Evolutionary conservation across 2,888 invertebrate genomes (phyloP).

Genomic region (Drosophila limbata): DNA sequence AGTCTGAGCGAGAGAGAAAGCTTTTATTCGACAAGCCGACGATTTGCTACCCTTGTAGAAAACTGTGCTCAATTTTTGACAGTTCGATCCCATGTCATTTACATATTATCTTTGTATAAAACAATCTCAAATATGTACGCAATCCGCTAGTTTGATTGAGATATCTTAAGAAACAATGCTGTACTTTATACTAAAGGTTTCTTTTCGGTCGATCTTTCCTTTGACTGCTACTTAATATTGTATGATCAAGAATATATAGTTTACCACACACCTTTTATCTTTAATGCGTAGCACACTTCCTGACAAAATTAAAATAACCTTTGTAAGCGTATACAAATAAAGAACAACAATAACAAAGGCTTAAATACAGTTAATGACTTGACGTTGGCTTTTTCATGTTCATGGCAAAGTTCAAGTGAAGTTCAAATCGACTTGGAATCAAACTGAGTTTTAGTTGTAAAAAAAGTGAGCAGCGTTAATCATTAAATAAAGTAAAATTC

Average conservation of each 20-base stretch:
- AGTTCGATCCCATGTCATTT: not conserved
- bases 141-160: no score
- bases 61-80: not conserved
- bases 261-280: not conserved
- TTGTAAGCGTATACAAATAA: not conserved
- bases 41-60: not conserved
- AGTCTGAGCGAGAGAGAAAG: not conserved
- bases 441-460: not conserved
- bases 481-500: not conserved
- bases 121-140: not conserved
- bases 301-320: not conserved
- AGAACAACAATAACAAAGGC: conserved; percentile 4
- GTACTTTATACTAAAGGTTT: not conserved
- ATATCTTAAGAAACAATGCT: not conserved
- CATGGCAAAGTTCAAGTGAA: conserved; percentile 28
- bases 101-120: no score
- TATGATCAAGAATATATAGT: not conserved
- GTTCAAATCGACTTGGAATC: not conserved
- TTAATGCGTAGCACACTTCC: not conserved
- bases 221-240: no score
- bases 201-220: no score
- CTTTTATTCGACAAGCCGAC: not conserved
- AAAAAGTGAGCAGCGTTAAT: not conserved
- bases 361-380: conserved; percentile 15
- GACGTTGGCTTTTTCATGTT: conserved; percentile 5